Conservation (phyloP, 2,113 vertebrate species). For the Ancistrus triradiatus region DNA sequence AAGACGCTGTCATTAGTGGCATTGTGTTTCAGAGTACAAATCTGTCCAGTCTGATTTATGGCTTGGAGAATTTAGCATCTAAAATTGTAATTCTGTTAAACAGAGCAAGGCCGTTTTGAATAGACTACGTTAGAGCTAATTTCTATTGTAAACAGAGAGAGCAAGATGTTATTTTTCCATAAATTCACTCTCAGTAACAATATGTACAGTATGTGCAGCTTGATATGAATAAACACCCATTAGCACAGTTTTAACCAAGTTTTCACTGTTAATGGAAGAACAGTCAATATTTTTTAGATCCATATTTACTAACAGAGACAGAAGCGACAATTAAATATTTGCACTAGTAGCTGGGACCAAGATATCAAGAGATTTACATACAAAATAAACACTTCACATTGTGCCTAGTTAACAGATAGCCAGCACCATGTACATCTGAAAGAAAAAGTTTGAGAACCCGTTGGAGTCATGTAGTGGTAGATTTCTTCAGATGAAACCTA, state of each 20-base stretch:
- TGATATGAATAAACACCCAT: conserved; percentile 35
- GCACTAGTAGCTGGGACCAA: no score
- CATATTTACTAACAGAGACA: no score
- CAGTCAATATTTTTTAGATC: no score
- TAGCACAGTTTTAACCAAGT: conserved; percentile 13
- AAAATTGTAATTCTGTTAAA: not conserved
- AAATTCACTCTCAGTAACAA: conserved; percentile 2
- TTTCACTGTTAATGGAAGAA: no score
- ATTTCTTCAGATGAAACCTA: no score
- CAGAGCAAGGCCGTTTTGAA: not conserved
- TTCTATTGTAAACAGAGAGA: not conserved
- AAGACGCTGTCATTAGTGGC: not conserved
- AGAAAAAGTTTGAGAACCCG: no score
- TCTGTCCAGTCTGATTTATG: not conserved
- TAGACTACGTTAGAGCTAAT: not conserved
- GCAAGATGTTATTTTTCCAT: not conserved
- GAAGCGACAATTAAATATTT: no score
- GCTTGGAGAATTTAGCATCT: not conserved
- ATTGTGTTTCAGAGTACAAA: not conserved
- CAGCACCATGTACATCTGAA: no score
- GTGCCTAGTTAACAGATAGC: no score
- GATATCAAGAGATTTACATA: no score
- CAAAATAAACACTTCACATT: no score
- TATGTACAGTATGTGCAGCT: not conserved
- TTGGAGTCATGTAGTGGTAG: no score